Base-by-base conservation (phyloP, 1,140 invertebrate species). In the Cherax quadricarinatus region DNA sequence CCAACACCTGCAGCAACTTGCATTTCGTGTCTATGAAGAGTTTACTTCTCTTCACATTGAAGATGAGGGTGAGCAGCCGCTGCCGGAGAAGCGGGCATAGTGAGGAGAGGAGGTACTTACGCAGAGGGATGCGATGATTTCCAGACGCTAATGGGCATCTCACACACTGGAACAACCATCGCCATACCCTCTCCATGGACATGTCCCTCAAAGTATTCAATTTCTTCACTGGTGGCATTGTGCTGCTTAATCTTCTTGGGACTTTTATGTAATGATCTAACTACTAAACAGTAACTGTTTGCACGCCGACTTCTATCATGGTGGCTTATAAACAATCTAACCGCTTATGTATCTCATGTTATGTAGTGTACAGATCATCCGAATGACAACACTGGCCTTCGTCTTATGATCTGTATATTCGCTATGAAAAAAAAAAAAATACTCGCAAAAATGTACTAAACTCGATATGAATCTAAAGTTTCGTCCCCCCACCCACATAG, bases 221-320 rank as follows among this genome's bases (percentile, higher is more conserved):
- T n/a, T 14, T 41, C 16, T 79, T 48, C 4, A 62, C 51, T 24
- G 84, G 78, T 14, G 90, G 90, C 90, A 91, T 91, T 62, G 14
- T 86, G 16, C 62, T 66, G 12, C 21, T 53, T 60, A n/a, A 24
- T 83, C 18, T 66, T 5, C 62, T 66, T 66, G 16, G 30, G 30
- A 41, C 30, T 41, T 21, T 18, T 18, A 66, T 66, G 5, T 66
- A 66, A 66, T 18, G 5, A 21, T 66, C 62, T 66, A 9, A 57
- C 5, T 5, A 57, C 14, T 18, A 18, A 66, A 66, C 21, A 66
- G 5, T 66, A 4, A 18, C 62, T 21, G 4, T 18, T 18, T 66
- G 62, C 14, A 14, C 14, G 53, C 14, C 9, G 9, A 9, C 14
- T 9, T 9, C 12, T 57, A 10, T 57, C 53, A 1, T 10, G 53